A percentile compares a stretch with the other conserved stretches of the same genome.
Evolutionary conservation across 2,888 invertebrate genomes (phyloP).

Genomic region (Microplitis manilae): DNA sequence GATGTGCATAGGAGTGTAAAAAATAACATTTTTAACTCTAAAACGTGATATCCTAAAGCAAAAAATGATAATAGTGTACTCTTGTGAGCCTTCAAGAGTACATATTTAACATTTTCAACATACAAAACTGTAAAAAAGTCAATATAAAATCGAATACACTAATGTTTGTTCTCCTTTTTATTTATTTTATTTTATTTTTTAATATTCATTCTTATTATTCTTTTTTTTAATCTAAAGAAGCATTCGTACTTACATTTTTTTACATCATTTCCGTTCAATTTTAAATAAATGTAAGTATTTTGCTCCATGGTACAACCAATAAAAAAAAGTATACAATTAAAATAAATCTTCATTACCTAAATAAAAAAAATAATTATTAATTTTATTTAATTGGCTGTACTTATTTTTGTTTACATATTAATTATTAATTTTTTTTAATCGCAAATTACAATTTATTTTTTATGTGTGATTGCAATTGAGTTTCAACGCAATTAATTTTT

Average conservation of each 20-base stretch:
- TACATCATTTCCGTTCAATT: conserved; percentile 42
- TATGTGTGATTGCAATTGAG: background rate
- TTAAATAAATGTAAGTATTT: conserved; percentile 50
- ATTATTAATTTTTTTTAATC: conserved; percentile 15
- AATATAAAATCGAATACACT: conserved; percentile 61
- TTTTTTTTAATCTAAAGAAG: conserved; percentile 50
- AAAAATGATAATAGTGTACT: conserved; percentile 58
- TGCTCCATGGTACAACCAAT: conserved; percentile 47
- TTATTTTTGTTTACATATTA: conserved; percentile 9
- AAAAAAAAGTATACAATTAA: conserved; percentile 39
- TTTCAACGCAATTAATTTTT: too few relatives aligned
- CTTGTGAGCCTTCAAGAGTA: conserved; percentile 64
- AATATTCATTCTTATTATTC: conserved; percentile 19
- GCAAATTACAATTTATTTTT: conserved; percentile 5
- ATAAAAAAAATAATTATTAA: background rate
- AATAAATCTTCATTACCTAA: background rate
- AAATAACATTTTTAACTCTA: conserved; percentile 53
- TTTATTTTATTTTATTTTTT: conserved; percentile 31
- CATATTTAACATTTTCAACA: conserved; percentile 57
- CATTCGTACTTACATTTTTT: conserved; percentile 45
- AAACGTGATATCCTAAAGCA: conserved; percentile 53
- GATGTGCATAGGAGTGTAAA: conserved; percentile 47
- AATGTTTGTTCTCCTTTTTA: conserved; percentile 42
- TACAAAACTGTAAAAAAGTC: conserved; percentile 63
- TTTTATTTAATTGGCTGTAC: conserved; percentile 10